Evolutionary conservation across 2,888 invertebrate species (phyloP), one percentile per base, ranked within the genome.

Genomic region (Furcula furcula): DNA sequence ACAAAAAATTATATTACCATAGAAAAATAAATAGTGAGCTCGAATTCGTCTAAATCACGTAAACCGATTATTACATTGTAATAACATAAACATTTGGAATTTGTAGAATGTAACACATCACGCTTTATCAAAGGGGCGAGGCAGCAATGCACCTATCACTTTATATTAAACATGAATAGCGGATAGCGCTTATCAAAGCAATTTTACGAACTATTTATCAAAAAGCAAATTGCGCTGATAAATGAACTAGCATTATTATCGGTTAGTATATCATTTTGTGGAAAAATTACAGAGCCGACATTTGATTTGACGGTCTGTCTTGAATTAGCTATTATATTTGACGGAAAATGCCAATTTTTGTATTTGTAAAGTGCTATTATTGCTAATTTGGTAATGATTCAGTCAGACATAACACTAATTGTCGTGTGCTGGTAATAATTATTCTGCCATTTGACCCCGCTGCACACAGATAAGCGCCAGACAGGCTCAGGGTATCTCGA

Each of bases 141-240:
- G 30, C 58, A 45, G 43, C 34, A 33, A n/a, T n/a, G n/a, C n/a
- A n/a, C n/a, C n/a, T n/a, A n/a, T 49, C 50, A 43, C 39, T 20
- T 38, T 33, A 40, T 34, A 45, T 31, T 42, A 46, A 39, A 39
- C 41, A 39, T 30, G 32, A 50, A 45, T 43, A 33, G 31, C 40
- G 38, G 55, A 59, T 55, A 60, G 36, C 38, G 39, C 43, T 63
- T 70, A 68, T 68, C 65, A 40, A 35, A 35, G 33, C 41, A 46
- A 53, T 46, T 52, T 52, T 46, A 41, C 44, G 47, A 46, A 43
- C 13, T 36, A 54, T 53, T 61, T 61, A 64, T 65, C 60, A 43
- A 36, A 52, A 55, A 58, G 46, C 39, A 52, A 61, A 63, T 61
- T 57, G 47, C 46, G 34, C 39, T 40, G 61, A 67, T 68, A 65